These are phyloP conservation scores for Tridacna crocea DNA, from an alignment of 2,888 invertebrate species.

Conservation along the genomic window DNA sequence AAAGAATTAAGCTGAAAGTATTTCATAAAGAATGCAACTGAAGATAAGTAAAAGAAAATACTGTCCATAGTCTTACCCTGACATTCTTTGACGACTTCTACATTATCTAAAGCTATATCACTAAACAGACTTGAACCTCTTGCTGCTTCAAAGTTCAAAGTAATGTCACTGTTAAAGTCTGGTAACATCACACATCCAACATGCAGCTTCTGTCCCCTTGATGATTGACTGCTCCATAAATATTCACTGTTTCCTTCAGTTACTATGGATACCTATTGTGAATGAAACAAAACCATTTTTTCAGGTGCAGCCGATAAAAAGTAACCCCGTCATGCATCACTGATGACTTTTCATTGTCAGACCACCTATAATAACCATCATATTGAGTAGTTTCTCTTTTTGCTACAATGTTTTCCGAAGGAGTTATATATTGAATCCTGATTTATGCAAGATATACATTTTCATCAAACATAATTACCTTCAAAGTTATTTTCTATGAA, in stretches of 20 bases:
- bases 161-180: neutral
- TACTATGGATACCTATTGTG: neutral
- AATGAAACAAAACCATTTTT: neutral
- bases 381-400: too few species aligned
- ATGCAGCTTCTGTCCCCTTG: neutral
- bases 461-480: too few species aligned
- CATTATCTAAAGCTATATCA: constrained; percentile 44
- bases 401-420: too few species aligned
- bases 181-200: neutral
- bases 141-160: constrained; percentile 24
- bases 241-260: neutral
- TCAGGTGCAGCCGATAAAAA: neutral
- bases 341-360: too few species aligned
- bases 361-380: too few species aligned
- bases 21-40: too few species aligned
- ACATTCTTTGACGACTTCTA: constrained; percentile 8
- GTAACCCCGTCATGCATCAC: too few species aligned
- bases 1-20: too few species aligned
- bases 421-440: too few species aligned
- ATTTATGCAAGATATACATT: too few species aligned
- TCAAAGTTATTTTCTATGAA: too few species aligned
- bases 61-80: neutral
- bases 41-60: too few species aligned
- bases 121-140: constrained; percentile 27
- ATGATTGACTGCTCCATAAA: neutral